Evolutionary conservation across 1,140 invertebrate genomes (phyloP), one percentile per base, ranked within the genome.

Genomic region (Brachionus angularis): DNA sequence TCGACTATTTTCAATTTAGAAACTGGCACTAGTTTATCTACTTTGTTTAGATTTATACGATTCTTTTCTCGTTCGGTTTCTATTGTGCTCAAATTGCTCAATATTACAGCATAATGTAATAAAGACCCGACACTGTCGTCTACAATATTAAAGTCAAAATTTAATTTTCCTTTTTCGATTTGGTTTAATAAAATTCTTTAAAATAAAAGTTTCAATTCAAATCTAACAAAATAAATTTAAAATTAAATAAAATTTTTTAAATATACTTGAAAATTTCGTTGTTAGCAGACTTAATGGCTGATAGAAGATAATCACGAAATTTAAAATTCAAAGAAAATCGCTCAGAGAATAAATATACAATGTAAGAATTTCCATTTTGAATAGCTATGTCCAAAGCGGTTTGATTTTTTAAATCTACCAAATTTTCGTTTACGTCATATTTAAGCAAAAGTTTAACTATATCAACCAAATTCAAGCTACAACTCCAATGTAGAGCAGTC

Each of bases 1-100:
- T 67, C 42, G 1, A 67, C 36, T 67, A 67, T 67, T 67, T 67
- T 67, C 21, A 50, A 7, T 67, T 67, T 58, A 14, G 53, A 58
- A 7, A 58, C 53, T 36, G 53, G 53, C 5, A 58, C 16, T 36
- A 58, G 33, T 21, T 58, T 31, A 18, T n/a, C n/a, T n/a, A n/a
- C n/a, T n/a, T n/a, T n/a, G n/a, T n/a, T n/a, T n/a, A n/a, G n/a
- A n/a, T n/a, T 67, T 67, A 12, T 67, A 31, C 7, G 42, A n/a
- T n/a, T 14, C 42, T 18, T 34, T 18, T 18, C 36, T 21, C 5
- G 33, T 25, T 46, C 10, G 39, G 23, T 50, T 23, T 18, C 39
- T 25, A 34, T 47, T 50, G 18, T 42, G 21, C 27, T 46, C 62
- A 67, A 50, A 67, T 50, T 67, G 23, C 46, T 67, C 18, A 67